Conservation (phyloP, 2,888 invertebrate species). For the Melolontha melolontha region DNA sequence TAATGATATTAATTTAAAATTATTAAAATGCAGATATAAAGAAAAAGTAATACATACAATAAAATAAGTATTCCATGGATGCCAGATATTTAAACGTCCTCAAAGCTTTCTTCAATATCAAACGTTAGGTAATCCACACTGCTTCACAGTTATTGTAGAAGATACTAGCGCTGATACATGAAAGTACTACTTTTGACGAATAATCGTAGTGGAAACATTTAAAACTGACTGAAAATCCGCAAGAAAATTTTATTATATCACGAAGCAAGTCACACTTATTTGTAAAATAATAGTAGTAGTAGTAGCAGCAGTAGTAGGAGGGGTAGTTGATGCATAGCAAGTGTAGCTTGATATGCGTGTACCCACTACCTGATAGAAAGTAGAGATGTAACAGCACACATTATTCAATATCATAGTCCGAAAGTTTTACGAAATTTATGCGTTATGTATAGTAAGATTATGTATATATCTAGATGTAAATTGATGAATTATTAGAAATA, state of each 20-base stretch:
- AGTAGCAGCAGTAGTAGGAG: conserved; percentile 16
- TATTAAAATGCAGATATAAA: neutral
- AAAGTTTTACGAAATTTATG: neutral
- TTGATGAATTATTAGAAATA: too few species aligned
- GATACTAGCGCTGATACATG: neutral
- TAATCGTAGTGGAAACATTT: conserved; percentile 14
- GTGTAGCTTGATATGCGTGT: conserved; percentile 13
- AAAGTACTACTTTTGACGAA: conserved; percentile 7
- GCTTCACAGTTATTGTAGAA: neutral
- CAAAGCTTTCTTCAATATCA: neutral
- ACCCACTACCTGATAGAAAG: conserved; percentile 17
- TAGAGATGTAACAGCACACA: conserved; percentile 15
- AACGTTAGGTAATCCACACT: conserved; percentile 3
- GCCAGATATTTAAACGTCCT: neutral
- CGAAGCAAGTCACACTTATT: conserved; percentile 17
- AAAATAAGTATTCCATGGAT: conserved; percentile 20
- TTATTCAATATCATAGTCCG: conserved; percentile 1
- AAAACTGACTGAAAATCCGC: conserved; percentile 39
- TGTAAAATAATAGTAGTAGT: conserved; percentile 29
- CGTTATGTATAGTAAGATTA: too few species aligned
- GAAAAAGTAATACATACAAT: conserved; percentile 12
- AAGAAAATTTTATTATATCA: conserved; percentile 38
- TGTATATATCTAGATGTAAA: too few species aligned
- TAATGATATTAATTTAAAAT: too few species aligned
- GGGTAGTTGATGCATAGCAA: conserved; percentile 34